phyloP scores from a whole-genome alignment of 1,140 invertebrate species.

The Cryptotermes secundus region DNA sequence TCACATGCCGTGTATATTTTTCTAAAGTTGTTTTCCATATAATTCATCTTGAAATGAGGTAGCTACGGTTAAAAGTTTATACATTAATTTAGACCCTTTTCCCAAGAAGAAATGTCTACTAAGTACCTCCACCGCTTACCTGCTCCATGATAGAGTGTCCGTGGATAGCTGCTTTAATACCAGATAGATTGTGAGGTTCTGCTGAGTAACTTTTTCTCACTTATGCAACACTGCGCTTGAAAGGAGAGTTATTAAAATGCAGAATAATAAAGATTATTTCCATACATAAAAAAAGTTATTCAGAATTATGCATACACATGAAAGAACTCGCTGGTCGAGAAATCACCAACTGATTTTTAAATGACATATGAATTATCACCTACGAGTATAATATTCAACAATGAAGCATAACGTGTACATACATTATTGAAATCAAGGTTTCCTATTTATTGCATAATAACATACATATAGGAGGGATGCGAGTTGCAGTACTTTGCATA shows the following conservation, averaged over 20 bases:
- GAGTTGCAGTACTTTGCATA: background rate
- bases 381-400: background rate
- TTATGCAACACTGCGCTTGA: background rate
- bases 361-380: background rate
- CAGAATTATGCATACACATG: background rate
- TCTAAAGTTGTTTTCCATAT: background rate
- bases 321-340: background rate
- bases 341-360: conserved; percentile 10
- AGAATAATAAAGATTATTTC: background rate
- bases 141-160: background rate
- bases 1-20: too few species aligned
- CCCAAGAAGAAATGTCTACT: background rate
- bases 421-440: background rate
- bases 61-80: background rate
- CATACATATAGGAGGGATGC: background rate
- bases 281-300: background rate
- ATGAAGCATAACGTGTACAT: background rate
- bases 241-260: background rate
- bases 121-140: background rate
- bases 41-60: background rate
- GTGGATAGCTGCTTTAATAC: background rate
- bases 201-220: background rate
- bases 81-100: background rate
- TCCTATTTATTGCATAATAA: conserved; percentile 9
- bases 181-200: background rate